These are phyloP conservation scores for Strigamia maritima DNA, from an alignment of 2,888 invertebrate species.

Conservation along the genomic window DNA sequence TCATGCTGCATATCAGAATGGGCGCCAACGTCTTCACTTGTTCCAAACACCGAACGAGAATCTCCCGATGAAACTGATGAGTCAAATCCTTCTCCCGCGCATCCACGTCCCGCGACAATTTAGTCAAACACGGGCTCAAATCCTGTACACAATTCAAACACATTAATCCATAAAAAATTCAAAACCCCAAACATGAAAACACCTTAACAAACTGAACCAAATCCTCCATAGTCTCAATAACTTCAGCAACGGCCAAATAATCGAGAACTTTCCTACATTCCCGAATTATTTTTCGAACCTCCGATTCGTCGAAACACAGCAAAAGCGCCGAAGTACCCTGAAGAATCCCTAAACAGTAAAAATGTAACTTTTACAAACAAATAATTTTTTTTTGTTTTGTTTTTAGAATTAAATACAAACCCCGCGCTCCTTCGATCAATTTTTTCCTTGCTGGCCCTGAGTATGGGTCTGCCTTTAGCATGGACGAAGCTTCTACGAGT, in stretches of 20 bases:
- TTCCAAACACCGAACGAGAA: slow-evolving; percentile 85
- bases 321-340: slow-evolving; percentile 96
- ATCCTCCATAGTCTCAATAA: slow-evolving; percentile 97
- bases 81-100: slow-evolving; percentile 90
- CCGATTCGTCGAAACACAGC: slow-evolving; percentile 97
- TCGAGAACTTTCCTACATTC: slow-evolving; percentile 96
- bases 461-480: slow-evolving; percentile 90
- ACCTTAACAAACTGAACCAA: slow-evolving; percentile 92
- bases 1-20: slow-evolving; percentile 97
- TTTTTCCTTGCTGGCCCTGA: slow-evolving; percentile 91
- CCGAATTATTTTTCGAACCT: slow-evolving; percentile 95
- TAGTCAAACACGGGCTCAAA: slow-evolving; percentile 58
- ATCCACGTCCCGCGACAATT: slow-evolving; percentile 86
- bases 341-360: slow-evolving; percentile 86
- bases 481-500: slow-evolving; percentile 90
- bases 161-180: no score
- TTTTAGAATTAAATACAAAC: no score
- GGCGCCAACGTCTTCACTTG: slow-evolving; percentile 95
- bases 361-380: no score
- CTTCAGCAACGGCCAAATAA: slow-evolving; percentile 96
- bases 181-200: no score
- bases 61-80: slow-evolving; percentile 97
- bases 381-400: no score
- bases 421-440: slow-evolving; percentile 88
- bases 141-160: no score